phyloP scores from a whole-genome alignment of 2,113 vertebrate genomes.

The Pardalotus punctatus region DNA sequence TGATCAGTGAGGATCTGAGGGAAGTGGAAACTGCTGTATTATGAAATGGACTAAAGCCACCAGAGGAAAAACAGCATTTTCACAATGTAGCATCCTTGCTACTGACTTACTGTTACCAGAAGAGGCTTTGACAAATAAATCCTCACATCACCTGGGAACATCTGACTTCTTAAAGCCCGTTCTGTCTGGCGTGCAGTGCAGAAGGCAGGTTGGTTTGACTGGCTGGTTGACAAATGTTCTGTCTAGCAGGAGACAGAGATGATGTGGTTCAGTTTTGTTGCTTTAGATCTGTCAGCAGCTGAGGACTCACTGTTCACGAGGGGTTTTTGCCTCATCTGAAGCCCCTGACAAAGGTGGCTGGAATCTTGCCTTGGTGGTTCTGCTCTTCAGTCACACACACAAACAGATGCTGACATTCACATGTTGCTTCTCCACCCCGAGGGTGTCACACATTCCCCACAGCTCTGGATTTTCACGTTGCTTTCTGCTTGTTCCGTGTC shows the following conservation, averaged over 20 bases:
- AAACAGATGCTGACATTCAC: conserved; percentile 38
- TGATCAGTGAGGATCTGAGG: neutral
- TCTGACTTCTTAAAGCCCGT: conserved; percentile 38
- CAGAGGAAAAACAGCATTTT: neutral
- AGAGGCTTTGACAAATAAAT: conserved; percentile 44
- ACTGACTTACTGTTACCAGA: neutral
- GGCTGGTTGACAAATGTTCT: conserved; percentile 47
- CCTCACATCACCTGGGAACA: conserved; percentile 45
- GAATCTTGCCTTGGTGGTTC: conserved; percentile 19
- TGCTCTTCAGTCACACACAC: conserved; percentile 5
- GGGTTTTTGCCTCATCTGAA: conserved; percentile 47
- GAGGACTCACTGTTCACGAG: conserved; percentile 40
- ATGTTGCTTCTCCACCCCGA: neutral
- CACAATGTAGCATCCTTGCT: neutral
- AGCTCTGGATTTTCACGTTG: neutral
- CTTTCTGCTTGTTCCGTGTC: neutral
- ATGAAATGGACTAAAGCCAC: neutral
- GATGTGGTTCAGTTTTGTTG: conserved; percentile 36
- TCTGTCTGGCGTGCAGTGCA: conserved; percentile 1
- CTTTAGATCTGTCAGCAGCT: conserved; percentile 59
- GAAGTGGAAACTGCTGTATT: neutral
- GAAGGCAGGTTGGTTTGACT: conserved; percentile 37
- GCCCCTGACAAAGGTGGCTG: conserved; percentile 47
- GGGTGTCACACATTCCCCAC: neutral
- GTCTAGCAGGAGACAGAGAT: conserved; percentile 5